Percentiles rank a stretch among this genome's conserved stretches.
phyloP scores from a whole-genome alignment of 2,888 invertebrate genomes.

The Adineta ricciae region DNA sequence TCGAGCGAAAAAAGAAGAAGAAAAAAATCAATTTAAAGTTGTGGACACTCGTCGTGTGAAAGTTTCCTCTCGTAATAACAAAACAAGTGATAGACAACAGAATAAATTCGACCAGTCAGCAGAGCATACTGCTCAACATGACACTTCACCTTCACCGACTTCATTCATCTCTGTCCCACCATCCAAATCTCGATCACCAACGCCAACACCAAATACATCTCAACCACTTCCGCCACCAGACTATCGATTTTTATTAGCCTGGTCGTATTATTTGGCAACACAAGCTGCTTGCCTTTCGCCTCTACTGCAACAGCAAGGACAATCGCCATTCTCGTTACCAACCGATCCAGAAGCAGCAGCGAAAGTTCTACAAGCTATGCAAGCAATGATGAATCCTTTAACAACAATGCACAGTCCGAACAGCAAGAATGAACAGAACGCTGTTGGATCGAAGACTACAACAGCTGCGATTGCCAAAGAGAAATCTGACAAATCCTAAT shows the following conservation, averaged over 20 bases:
- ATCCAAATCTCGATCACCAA: not conserved
- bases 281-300: not conserved
- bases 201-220: not conserved
- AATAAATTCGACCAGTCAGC: not conserved
- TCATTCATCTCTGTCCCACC: not conserved
- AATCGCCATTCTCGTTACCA: not conserved
- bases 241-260: constrained; percentile 17
- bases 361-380: not conserved
- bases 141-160: not conserved
- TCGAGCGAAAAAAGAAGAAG: constrained; percentile 27
- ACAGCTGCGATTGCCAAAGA: not conserved
- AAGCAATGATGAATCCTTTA: not conserved
- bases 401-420: not conserved
- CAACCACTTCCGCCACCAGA: not conserved
- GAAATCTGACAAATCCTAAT: not conserved
- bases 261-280: constrained; percentile 10
- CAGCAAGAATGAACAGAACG: not conserved
- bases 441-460: not conserved
- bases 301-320: not conserved
- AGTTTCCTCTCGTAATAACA: not conserved
- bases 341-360: not conserved
- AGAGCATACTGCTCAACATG: not conserved
- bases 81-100: not conserved
- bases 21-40: constrained; percentile 18
- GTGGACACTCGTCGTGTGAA: constrained; percentile 13